phyloP scores from a whole-genome alignment of 2,888 invertebrate genomes.

The Luperina testacea region DNA sequence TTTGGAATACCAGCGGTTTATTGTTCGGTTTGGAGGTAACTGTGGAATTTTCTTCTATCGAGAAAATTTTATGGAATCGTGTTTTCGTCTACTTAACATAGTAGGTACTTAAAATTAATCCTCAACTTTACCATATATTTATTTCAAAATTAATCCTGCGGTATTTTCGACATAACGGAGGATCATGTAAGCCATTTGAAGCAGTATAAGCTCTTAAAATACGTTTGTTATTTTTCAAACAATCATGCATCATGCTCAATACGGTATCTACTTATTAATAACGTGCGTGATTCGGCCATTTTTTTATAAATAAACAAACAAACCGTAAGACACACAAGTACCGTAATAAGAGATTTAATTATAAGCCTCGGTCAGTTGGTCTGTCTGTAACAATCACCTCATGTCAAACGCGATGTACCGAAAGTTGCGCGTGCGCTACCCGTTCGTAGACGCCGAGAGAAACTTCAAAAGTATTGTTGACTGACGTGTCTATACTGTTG shows the following conservation, averaged over 20 bases:
- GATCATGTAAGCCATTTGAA: no score
- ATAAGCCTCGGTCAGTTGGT: conserved; percentile 24
- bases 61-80: no score
- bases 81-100: no score
- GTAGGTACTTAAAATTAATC: no score
- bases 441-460: conserved; percentile 1
- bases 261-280: conserved; percentile 1
- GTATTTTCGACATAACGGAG: no score
- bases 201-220: no score
- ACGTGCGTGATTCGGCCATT: conserved; percentile 19
- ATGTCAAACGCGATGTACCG: conserved; percentile 29
- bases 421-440: conserved; percentile 39
- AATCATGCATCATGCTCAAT: background rate
- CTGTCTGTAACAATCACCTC: conserved; percentile 28
- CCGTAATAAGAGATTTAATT: conserved; percentile 59
- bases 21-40: no score
- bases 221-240: background rate
- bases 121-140: no score
- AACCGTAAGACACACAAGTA: conserved; percentile 44
- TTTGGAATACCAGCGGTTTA: no score
- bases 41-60: no score
- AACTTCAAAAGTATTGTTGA: conserved; percentile 28
- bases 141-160: no score
- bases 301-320: conserved; percentile 19
- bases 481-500: conserved; percentile 27